Percentiles rank a stretch among this genome's conserved stretches.
These are phyloP conservation scores for Odontamblyopus rebecca DNA, from an alignment of 2,797 vertebrate species.

Conservation along the genomic window DNA sequence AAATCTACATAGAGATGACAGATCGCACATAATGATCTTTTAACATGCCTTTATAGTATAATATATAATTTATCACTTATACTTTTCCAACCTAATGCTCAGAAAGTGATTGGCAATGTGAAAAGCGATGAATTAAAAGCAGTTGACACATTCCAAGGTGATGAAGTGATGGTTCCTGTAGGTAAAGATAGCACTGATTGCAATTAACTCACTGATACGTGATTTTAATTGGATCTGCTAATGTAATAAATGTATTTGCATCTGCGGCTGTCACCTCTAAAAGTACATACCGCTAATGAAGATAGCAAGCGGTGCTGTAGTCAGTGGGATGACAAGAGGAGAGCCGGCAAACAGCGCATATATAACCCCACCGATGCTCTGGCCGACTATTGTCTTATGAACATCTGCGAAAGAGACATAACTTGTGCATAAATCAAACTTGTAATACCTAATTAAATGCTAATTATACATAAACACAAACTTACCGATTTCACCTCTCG, in stretches of 20 bases:
- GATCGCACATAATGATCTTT: too few relatives aligned
- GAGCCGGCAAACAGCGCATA: slow-evolving; percentile 88
- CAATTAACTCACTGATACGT: background rate
- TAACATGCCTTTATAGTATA: too few relatives aligned
- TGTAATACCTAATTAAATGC: background rate
- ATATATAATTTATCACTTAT: too few relatives aligned
- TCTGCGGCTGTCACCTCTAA: background rate
- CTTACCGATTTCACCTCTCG: slow-evolving; percentile 88
- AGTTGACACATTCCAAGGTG: background rate
- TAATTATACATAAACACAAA: background rate
- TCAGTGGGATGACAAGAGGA: slow-evolving; percentile 89
- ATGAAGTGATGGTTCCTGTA: background rate
- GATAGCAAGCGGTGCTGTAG: slow-evolving; percentile 89
- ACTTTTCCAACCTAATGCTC: too few relatives aligned
- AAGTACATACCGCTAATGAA: slow-evolving; percentile 86
- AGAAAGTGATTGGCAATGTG: too few relatives aligned
- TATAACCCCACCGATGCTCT: slow-evolving; percentile 90
- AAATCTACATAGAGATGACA: too few relatives aligned
- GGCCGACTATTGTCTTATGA: slow-evolving; percentile 91
- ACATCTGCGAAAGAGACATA: slow-evolving; percentile 79
- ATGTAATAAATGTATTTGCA: background rate
- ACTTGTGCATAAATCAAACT: background rate
- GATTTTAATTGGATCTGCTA: background rate
- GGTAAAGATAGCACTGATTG: background rate
- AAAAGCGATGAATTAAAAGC: background rate